phyloP scores from a whole-genome alignment of 2,113 vertebrate species.

The Hemibagrus wyckioides region DNA sequence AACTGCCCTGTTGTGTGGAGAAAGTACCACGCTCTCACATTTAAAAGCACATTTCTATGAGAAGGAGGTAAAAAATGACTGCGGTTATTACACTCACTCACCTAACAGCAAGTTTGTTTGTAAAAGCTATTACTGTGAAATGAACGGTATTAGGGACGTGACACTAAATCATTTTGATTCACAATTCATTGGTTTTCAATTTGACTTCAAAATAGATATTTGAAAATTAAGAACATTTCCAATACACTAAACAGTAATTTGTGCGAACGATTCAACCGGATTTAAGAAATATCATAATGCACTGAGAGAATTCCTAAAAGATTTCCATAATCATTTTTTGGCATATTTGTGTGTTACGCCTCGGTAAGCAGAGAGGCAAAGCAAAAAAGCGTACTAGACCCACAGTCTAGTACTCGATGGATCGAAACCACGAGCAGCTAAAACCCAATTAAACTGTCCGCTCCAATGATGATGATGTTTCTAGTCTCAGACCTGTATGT shows the following conservation, averaged over 20 bases:
- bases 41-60: neutral
- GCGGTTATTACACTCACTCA: neutral
- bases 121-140: neutral
- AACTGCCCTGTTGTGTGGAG: neutral
- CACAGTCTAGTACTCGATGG: neutral
- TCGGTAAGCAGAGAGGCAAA: neutral
- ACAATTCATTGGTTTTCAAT: neutral
- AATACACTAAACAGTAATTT: slow-evolving; percentile 1
- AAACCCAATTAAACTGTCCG: neutral
- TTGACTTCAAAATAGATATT: neutral
- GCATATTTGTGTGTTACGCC: neutral
- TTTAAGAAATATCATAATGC: neutral
- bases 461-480: neutral
- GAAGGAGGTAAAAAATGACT: neutral
- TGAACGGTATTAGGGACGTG: neutral
- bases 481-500: neutral
- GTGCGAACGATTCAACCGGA: neutral
- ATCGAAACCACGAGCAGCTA: neutral
- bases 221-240: slow-evolving; percentile 1
- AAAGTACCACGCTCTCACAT: neutral
- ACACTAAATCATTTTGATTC: neutral
- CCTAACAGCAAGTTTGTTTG: neutral
- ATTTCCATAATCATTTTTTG: neutral
- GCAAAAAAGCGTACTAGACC: neutral
- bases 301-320: neutral